Evolutionary conservation across 1,140 invertebrate species (phyloP).

Genomic region (Rhynchophorus ferrugineus): DNA sequence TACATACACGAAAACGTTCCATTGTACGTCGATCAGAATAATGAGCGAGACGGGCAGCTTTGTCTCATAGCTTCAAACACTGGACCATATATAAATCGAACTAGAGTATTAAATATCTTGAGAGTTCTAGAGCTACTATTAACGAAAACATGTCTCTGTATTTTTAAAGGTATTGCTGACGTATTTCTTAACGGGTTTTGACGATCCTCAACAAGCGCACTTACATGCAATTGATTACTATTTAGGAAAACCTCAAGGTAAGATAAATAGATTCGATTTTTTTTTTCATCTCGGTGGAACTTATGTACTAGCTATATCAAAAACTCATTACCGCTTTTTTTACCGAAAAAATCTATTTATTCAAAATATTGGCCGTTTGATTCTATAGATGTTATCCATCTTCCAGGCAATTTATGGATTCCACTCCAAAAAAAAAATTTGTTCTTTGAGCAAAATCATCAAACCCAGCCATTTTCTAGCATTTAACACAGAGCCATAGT

Average conservation of each 20-base stretch:
- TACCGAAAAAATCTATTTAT: no score
- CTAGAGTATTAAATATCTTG: constrained; percentile 1
- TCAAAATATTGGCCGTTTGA: no score
- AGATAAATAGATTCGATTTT: no score
- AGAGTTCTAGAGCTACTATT: not conserved
- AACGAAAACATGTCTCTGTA: no score
- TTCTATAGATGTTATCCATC: no score
- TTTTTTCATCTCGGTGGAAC: not conserved
- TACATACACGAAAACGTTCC: constrained; percentile 55
- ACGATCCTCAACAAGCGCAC: constrained; percentile 54
- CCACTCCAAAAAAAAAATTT: no score
- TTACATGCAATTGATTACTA: constrained; percentile 50
- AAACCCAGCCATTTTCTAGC: not conserved
- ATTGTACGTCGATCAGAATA: constrained; percentile 66
- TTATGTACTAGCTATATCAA: not conserved
- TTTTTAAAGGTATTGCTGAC: constrained; percentile 41
- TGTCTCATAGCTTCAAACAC: constrained; percentile 26
- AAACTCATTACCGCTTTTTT: no score
- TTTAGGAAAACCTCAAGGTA: constrained; percentile 52
- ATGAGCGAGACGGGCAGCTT: constrained; percentile 43
- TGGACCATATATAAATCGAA: constrained; percentile 20
- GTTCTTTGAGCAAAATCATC: not conserved
- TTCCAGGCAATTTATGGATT: no score
- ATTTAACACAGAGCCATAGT: no score
- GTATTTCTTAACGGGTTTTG: constrained; percentile 55